phyloP scores from a whole-genome alignment of 2,797 vertebrate species.

The Coregonus ussuriensis region DNA sequence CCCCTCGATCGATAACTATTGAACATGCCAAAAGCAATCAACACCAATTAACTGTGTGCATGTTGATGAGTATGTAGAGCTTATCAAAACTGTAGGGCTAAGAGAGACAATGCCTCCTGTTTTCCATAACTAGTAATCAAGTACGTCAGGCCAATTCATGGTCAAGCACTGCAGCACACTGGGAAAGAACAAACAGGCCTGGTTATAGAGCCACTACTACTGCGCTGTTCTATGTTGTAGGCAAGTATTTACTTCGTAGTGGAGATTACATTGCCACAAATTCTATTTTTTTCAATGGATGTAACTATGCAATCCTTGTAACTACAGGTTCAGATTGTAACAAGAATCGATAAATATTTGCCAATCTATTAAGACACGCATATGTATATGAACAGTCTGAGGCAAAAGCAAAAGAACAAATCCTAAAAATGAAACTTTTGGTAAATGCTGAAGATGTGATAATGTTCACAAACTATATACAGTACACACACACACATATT shows the following conservation, averaged over 20 bases:
- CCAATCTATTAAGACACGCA: not conserved
- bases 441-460: not conserved
- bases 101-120: slow-evolving; percentile 9
- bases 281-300: not conserved
- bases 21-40: slow-evolving; percentile 16
- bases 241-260: not conserved
- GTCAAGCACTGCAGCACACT: not conserved
- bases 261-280: not conserved
- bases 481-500: not conserved
- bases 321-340: not conserved
- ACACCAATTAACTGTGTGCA: slow-evolving; percentile 17
- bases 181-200: not conserved
- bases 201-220: not conserved
- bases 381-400: not conserved
- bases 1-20: slow-evolving; percentile 11
- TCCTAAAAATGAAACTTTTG: not conserved
- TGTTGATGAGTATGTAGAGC: slow-evolving; percentile 18
- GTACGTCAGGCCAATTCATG: slow-evolving; percentile 6
- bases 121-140: slow-evolving; percentile 3
- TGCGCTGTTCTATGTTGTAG: not conserved
- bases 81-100: slow-evolving; percentile 16
- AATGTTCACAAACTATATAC: not conserved
- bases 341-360: not conserved
- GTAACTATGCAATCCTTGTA: not conserved
- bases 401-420: slow-evolving; percentile 37